Conservation (phyloP, 1,140 invertebrate genomes). For the Drosophila sp. region DNA sequence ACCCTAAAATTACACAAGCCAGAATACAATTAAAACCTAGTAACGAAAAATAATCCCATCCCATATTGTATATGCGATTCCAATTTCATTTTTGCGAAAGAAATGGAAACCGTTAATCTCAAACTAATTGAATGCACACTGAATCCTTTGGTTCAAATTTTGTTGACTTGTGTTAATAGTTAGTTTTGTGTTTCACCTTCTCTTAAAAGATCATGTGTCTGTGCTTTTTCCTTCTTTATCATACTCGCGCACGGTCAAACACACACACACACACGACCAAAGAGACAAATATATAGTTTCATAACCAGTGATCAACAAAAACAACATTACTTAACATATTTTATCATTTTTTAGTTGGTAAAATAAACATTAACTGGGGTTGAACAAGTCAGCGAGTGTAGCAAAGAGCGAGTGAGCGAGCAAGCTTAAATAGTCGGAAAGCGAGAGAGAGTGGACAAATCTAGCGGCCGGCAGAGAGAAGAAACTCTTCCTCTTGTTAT, state of each 20-base stretch:
- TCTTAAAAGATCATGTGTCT: conserved; percentile 56
- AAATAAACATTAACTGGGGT: conserved; percentile 28
- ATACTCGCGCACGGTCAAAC: conserved; percentile 22
- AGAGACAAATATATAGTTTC: conserved; percentile 49
- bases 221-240: conserved; percentile 33
- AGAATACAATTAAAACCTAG: background rate
- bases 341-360: conserved; percentile 26
- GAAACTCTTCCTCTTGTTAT: conserved; percentile 33
- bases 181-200: conserved; percentile 32
- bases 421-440: conserved; percentile 15
- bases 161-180: conserved; percentile 1
- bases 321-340: conserved; percentile 45
- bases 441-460: conserved; percentile 14
- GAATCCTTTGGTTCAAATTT: background rate
- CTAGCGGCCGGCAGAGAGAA: conserved; percentile 22
- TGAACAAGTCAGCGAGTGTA: conserved; percentile 7
- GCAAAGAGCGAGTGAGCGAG: conserved; percentile 1
- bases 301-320: conserved; percentile 56
- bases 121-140: background rate
- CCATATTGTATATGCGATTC: background rate
- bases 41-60: background rate
- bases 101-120: background rate
- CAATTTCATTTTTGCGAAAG: too few relatives aligned
- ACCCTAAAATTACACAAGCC: conserved; percentile 10
- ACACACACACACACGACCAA: conserved; percentile 8